These are phyloP conservation scores for Prionace glauca DNA, from an alignment of 2,797 vertebrate species.

Conservation along the genomic window DNA sequence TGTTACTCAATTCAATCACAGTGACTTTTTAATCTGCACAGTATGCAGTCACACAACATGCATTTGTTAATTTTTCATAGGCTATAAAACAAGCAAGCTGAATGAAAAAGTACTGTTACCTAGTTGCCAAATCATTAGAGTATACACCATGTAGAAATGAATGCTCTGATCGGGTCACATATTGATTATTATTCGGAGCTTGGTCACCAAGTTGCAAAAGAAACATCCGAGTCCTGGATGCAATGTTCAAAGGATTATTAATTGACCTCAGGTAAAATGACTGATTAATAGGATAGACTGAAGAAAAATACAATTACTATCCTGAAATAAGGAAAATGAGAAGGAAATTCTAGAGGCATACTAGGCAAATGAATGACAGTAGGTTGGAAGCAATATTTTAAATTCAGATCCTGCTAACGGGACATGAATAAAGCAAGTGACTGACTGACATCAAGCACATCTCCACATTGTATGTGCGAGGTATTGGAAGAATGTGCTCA, in stretches of 20 bases:
- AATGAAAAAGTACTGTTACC: background rate
- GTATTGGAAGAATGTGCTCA: no score
- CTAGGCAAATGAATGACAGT: background rate
- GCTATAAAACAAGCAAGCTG: background rate
- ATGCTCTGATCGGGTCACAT: background rate
- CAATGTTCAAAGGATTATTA: background rate
- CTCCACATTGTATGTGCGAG: background rate
- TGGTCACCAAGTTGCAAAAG: background rate
- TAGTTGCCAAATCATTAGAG: background rate
- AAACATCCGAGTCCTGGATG: background rate
- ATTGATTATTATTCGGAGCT: background rate
- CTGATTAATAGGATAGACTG: background rate
- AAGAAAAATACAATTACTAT: background rate
- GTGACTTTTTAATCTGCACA: background rate
- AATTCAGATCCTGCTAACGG: background rate
- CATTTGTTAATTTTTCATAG: slow-evolving; percentile 15
- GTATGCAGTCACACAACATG: background rate
- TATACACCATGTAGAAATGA: background rate
- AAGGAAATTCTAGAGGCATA: no score
- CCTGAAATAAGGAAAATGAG: background rate
- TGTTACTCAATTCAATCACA: background rate
- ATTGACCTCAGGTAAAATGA: background rate
- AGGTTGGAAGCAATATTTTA: background rate
- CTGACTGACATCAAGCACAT: background rate
- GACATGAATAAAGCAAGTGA: background rate